Base-by-base conservation (phyloP, 2,113 vertebrate species). In the Pandion haliaetus region DNA sequence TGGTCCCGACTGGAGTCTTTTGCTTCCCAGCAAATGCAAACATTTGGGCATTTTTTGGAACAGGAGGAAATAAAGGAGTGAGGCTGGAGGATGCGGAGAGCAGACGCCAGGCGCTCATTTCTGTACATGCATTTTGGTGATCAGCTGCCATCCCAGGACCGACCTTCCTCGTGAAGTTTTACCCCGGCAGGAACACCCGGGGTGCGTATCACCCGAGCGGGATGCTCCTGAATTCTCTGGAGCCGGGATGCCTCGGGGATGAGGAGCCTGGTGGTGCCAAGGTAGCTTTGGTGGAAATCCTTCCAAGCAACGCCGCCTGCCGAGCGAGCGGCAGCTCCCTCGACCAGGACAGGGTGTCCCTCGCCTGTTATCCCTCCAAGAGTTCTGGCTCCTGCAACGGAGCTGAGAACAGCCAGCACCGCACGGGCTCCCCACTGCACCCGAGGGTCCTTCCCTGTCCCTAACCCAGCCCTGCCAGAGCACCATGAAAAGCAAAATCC, bases 121-220 rank as follows among this genome's bases (percentile, higher is more conserved):
- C 81, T 16, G 6, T 44, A 58, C 1, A 4, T 3, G 9, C 8
- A 4, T 61, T 72, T 45, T 3, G 1, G 21, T 12, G 5, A 73
- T 5, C 61, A 63, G 57, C 38, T 67, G 71, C 71, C 59, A 84
- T 5, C 32, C 50, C 40, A 63, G 45, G 8, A 66, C 26, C 3
- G 5, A 62, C 10, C 21, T 58, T 52, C 44, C 82, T 13, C 32
- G 73, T 42, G 77, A 84, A 78, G 45, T 1, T 2, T 55, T 8
- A 62, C 6, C 72, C 36, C 1, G 0, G 14, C 13, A 5, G 54
- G 28, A 63, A 52, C 18, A 38, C 1, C 29, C 0, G 0, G 2
- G 1, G n/a, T n/a, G 14, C 2, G 1, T 12, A 8, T 0, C 2
- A 1, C 49, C 31, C 11, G 6, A 34, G n/a, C 0, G 0, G 17